Conservation (phyloP, 2,888 invertebrate genomes). For the Amphipyra tragopoginis region DNA sequence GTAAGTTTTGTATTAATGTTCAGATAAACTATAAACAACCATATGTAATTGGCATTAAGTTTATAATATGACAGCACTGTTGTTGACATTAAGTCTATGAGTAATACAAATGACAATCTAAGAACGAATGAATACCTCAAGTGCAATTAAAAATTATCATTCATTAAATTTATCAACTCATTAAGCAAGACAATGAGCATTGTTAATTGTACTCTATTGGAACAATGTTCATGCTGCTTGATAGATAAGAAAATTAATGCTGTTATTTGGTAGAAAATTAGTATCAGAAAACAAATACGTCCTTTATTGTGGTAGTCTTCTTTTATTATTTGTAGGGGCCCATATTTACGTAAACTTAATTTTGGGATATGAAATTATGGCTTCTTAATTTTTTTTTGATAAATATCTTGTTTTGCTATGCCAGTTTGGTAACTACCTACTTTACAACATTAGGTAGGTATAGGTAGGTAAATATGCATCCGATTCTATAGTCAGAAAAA, state of each 20-base stretch:
- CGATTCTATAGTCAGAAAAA: too few species aligned
- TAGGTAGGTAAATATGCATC: too few species aligned
- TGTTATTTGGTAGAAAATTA: background rate
- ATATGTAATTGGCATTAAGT: accelerated
- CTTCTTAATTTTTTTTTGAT: too few species aligned
- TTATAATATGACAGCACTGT: background rate
- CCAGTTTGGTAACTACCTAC: too few species aligned
- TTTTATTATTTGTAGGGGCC: too few species aligned
- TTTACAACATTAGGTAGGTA: too few species aligned
- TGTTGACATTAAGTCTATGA: background rate
- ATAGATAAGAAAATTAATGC: constrained; percentile 29
- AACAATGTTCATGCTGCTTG: constrained; percentile 22
- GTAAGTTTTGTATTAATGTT: background rate
- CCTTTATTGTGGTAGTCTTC: too few species aligned
- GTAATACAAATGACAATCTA: constrained; percentile 9
- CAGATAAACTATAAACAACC: constrained; percentile 8
- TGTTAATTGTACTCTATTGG: constrained; percentile 40
- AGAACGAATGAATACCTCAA: constrained; percentile 19
- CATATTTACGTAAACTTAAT: too few species aligned
- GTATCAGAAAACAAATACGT: too few species aligned
- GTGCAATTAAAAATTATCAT: constrained; percentile 45
- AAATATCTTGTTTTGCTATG: too few species aligned
- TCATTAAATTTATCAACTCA: constrained; percentile 50
- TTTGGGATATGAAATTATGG: too few species aligned
- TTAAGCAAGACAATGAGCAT: constrained; percentile 53